These are phyloP conservation scores for Physocephala rufipes DNA, from an alignment of 2,888 invertebrate genomes.

Conservation along the genomic window DNA sequence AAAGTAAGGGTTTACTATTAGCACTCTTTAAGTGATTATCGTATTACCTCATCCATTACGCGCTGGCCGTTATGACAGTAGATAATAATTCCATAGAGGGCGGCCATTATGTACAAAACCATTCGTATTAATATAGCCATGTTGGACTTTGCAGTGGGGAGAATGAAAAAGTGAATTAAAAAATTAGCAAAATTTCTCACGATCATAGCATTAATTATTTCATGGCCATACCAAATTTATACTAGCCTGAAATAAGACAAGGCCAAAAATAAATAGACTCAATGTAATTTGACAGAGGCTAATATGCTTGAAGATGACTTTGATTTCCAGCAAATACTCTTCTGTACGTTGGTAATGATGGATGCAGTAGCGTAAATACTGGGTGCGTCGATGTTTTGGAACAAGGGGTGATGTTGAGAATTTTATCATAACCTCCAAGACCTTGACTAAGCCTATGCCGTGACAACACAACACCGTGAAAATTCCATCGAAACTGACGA, in stretches of 20 bases:
- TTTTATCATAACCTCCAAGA: slow-evolving; percentile 45
- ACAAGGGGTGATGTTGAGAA: slow-evolving; percentile 52
- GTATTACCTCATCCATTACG: slow-evolving; percentile 42
- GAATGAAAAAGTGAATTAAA: not conserved
- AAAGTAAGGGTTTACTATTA: too few relatives aligned
- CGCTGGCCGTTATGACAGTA: slow-evolving; percentile 59
- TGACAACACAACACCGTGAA: slow-evolving; percentile 57
- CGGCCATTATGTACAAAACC: slow-evolving; percentile 55
- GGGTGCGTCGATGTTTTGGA: slow-evolving; percentile 50
- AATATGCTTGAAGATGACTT: slow-evolving; percentile 52
- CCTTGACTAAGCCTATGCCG: slow-evolving; percentile 51
- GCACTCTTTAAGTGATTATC: not conserved
- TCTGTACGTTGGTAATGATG: slow-evolving; percentile 53
- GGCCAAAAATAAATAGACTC: slow-evolving; percentile 53
- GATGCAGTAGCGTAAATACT: slow-evolving; percentile 56
- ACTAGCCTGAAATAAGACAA: slow-evolving; percentile 54
- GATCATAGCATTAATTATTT: not conserved
- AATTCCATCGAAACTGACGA: slow-evolving; percentile 56
- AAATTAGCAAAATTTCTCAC: not conserved
- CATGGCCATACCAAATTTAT: slow-evolving; percentile 51
- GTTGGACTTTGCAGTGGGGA: not conserved
- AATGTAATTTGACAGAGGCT: slow-evolving; percentile 56
- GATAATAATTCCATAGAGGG: slow-evolving; percentile 54
- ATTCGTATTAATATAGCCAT: slow-evolving; percentile 48
- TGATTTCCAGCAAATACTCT: slow-evolving; percentile 51